phyloP scores from a whole-genome alignment of 2,797 vertebrate genomes.

The Cebuella pygmaea region DNA sequence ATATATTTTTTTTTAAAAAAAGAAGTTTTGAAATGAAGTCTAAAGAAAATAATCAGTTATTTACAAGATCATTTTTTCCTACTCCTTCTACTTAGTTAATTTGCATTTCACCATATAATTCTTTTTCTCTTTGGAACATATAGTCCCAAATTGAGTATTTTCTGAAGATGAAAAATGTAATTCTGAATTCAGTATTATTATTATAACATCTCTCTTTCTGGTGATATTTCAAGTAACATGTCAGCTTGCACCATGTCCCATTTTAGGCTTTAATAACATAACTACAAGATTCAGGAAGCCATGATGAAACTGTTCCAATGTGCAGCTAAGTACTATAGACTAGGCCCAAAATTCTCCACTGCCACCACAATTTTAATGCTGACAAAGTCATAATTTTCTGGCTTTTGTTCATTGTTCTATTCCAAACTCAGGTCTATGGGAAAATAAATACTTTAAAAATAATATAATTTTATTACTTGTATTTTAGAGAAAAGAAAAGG shows the following conservation, averaged over 20 bases:
- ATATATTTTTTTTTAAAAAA: no score
- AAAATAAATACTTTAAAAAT: background rate
- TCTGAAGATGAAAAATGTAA: background rate
- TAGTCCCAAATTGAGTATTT: background rate
- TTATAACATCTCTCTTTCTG: background rate
- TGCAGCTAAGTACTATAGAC: background rate
- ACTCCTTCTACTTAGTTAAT: background rate
- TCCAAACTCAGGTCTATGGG: background rate
- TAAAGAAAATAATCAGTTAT: background rate
- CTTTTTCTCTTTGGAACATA: background rate
- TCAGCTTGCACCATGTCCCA: background rate
- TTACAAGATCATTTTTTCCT: background rate
- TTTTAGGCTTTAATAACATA: background rate
- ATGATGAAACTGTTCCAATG: background rate
- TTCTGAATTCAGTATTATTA: background rate
- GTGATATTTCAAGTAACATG: background rate
- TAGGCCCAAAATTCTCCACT: background rate
- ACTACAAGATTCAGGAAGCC: background rate
- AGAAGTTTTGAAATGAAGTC: background rate
- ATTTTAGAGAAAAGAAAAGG: background rate
- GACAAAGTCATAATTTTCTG: background rate
- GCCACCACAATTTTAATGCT: background rate
- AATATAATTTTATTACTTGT: background rate
- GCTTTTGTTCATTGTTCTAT: background rate
- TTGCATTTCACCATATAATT: background rate